phyloP scores from a whole-genome alignment of 1,140 invertebrate species.

The Caenorhabditis tropicalis region DNA sequence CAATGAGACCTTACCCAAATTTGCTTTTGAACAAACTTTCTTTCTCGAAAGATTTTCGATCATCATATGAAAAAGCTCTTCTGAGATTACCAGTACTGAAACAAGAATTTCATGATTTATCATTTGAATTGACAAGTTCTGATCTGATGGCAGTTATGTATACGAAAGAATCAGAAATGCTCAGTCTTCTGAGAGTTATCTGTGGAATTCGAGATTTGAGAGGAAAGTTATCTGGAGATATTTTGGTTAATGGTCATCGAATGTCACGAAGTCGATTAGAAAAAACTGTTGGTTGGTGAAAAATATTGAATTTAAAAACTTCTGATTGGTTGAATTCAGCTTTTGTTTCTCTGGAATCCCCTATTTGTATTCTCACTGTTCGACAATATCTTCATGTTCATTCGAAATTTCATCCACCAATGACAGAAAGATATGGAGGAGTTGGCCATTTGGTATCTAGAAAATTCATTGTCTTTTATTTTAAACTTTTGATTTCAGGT shows the following conservation, averaged over 20 bases:
- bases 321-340: neutral
- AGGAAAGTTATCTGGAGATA: slow-evolving; percentile 9
- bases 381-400: slow-evolving; percentile 84
- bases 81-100: neutral
- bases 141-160: slow-evolving; percentile 6
- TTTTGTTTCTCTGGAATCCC: neutral
- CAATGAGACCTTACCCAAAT: neutral
- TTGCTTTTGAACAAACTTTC: slow-evolving; percentile 20
- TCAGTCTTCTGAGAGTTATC: neutral
- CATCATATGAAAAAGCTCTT: slow-evolving; percentile 6
- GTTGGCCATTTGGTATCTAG: slow-evolving; percentile 63
- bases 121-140: neutral
- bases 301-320: neutral
- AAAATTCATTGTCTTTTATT: neutral
- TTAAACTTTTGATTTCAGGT: neutral
- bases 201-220: neutral
- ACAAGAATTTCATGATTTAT: slow-evolving; percentile 2
- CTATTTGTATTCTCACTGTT: slow-evolving; percentile 77
- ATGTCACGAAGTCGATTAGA: neutral
- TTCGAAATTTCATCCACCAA: slow-evolving; percentile 78
- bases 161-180: slow-evolving; percentile 7
- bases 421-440: slow-evolving; percentile 73
- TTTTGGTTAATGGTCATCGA: neutral
- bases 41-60: slow-evolving; percentile 8
- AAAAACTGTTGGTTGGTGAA: neutral